A percentile compares a stretch with the other conserved stretches of the same genome.
Conservation (phyloP, 2,797 vertebrate genomes). For the Martes flavigula region DNA sequence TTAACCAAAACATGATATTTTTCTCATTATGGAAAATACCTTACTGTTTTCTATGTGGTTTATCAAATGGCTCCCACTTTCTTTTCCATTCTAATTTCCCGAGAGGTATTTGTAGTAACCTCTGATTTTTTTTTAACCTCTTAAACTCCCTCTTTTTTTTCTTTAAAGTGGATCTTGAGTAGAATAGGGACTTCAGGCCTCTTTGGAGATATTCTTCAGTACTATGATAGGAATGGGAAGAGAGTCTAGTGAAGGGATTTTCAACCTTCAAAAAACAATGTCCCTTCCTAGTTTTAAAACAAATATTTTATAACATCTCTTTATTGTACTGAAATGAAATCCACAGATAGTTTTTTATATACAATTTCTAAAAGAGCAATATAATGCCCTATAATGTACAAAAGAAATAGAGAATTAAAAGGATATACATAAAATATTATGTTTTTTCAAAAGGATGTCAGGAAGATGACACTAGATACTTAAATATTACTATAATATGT, state of each 20-base stretch:
- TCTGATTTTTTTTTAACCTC: not conserved
- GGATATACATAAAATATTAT: not conserved
- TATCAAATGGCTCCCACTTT: not conserved
- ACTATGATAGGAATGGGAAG: not conserved
- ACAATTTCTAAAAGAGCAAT: not conserved
- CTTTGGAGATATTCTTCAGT: not conserved
- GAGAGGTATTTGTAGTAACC: not conserved
- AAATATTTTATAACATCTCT: not conserved
- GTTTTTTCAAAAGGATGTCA: not conserved
- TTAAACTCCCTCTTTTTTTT: not conserved
- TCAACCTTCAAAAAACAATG: not conserved
- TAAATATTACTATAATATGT: not conserved
- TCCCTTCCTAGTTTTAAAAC: not conserved
- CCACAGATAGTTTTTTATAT: not conserved
- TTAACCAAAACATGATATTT: conserved; percentile 6
- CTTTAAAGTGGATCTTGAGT: not conserved
- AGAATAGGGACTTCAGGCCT: not conserved
- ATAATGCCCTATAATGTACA: not conserved
- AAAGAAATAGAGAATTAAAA: not conserved
- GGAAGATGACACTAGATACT: not conserved
- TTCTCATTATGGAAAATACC: not conserved
- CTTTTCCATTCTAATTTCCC: not conserved
- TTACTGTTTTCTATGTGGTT: not conserved
- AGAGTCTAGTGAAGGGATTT: not conserved
- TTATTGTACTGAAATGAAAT: not conserved